phyloP scores from a whole-genome alignment of 2,888 invertebrate genomes.

The Oligia strigilis region DNA sequence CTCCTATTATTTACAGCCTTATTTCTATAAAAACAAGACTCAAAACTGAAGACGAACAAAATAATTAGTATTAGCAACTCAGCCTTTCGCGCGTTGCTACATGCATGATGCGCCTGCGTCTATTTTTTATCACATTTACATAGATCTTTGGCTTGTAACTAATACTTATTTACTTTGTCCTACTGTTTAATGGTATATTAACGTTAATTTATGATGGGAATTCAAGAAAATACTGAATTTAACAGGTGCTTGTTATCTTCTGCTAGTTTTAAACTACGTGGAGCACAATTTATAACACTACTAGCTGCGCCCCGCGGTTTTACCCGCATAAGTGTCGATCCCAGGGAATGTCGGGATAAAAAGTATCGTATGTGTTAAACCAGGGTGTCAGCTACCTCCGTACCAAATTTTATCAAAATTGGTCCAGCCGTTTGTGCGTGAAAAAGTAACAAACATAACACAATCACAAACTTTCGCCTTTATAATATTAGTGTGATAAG shows the following conservation, averaged over 20 bases:
- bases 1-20: slow-evolving; percentile 27
- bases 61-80: slow-evolving; percentile 43
- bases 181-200: slow-evolving; percentile 55
- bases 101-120: slow-evolving; percentile 56
- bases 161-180: slow-evolving; percentile 59
- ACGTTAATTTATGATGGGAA: slow-evolving; percentile 54
- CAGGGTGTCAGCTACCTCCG: too few species aligned
- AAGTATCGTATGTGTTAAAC: too few species aligned
- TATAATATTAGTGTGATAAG: too few species aligned
- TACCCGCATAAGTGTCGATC: too few species aligned
- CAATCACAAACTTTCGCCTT: too few species aligned
- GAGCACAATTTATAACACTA: too few species aligned
- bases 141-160: slow-evolving; percentile 60
- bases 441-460: too few species aligned
- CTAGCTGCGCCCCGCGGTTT: too few species aligned
- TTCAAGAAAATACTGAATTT: slow-evolving; percentile 24
- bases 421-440: too few species aligned
- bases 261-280: background rate
- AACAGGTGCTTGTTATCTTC: slow-evolving; percentile 1
- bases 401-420: too few species aligned
- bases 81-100: slow-evolving; percentile 34
- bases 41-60: slow-evolving; percentile 4
- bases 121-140: slow-evolving; percentile 65
- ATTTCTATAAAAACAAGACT: background rate
- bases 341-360: too few species aligned